Base-by-base conservation (phyloP, 2,888 invertebrate genomes). In the Sminthurinus aureus region DNA sequence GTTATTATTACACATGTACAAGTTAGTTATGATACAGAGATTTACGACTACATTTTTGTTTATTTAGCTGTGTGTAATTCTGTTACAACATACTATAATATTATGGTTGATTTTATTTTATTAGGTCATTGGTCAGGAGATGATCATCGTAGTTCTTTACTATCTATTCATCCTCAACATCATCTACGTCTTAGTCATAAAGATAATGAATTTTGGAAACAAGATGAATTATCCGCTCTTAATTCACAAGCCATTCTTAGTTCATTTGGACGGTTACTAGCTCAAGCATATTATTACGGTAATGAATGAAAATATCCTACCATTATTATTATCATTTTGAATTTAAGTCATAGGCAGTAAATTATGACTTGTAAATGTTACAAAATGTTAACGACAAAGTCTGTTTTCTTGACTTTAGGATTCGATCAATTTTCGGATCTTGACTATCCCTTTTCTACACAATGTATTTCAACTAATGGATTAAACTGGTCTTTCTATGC, bases 351-450 rank as follows among this genome's bases (percentile, higher is more conserved):
- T 58, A 58, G 15, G 15, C 11, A 58, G 58, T 71, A 71, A 71
- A 13, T 71, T 71, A 9, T 9, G 9, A 13, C n/a, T 71, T 20
- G 20, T 18, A 13, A 74, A 22, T 73, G 26, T 26, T 11, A n/a
- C 15, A 26, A 11, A 73, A 67, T 67, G n/a, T n/a, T 73, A 20
- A 73, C n/a, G 9, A 58, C 24, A 24, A 8, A 76, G 13, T 24
- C 76, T 76, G 20, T 76, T 9, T 52, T 38, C 12, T 76, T 50
- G 11, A 76, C n/a, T n/a, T 9, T 51, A 92, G 92, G 99, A 26
- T 99, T 98, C 90, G 96, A 95, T 64, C 95, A 96, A 20, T 96
- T 93, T 90, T 95, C 96, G 88, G 98, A 99, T 87, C 89, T 98
- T 22, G 96, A 96, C 0, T 97, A 98, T 90, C 99, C 99, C 0